Evolutionary conservation across 2,797 vertebrate genomes (phyloP), one percentile per base, ranked within the genome.

Genomic region (Gephyroberyx darwinii): DNA sequence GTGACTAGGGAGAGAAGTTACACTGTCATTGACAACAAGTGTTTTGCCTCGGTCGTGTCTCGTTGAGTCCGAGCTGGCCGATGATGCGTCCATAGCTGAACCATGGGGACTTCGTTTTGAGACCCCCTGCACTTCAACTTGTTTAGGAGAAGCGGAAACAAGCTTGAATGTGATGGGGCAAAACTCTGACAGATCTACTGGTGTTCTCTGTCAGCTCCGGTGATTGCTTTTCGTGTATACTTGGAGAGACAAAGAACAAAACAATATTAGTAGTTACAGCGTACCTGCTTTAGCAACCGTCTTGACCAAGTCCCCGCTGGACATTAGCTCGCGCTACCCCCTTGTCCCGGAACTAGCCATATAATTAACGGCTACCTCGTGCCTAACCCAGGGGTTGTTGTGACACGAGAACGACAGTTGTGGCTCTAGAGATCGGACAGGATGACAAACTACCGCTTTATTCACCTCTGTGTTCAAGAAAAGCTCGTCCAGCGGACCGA

Each of bases 381-480:
- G 94, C 93, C 92, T 91, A 82, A 71, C 83, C 77, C 74, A 80
- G 83, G 84, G 86, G 80, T 91, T 90, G 90, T 92, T 94, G 93
- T 95, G 94, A 92, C 93, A 93, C 88, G 94, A 93, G 86, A 91
- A 92, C 89, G 93, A 92, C 87, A 96, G 92, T 88, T 95, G 93
- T 89, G 94, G 94, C 92, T 96, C 94, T 91, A 95, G 92, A 89
- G 93, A 95, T 90, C 93, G 94, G 84, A 94, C 93, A 87, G 94
- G 92, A 92, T 94, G 95, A 93, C 94, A 94, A 94, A 96, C 95
- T 94, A 95, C 94, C 95, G 95, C 96, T 95, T 96, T 95, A 93
- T 96, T 96, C 95, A 96, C 95, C 95, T 96, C 95, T 92, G 95
- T 95, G 92, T 95, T 94, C 93, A 93, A 95, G 92, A 94, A 95